A percentile compares a stretch with the other conserved stretches of the same genome.
Evolutionary conservation across 2,888 invertebrate species (phyloP).

Genomic region (Emesis russula): DNA sequence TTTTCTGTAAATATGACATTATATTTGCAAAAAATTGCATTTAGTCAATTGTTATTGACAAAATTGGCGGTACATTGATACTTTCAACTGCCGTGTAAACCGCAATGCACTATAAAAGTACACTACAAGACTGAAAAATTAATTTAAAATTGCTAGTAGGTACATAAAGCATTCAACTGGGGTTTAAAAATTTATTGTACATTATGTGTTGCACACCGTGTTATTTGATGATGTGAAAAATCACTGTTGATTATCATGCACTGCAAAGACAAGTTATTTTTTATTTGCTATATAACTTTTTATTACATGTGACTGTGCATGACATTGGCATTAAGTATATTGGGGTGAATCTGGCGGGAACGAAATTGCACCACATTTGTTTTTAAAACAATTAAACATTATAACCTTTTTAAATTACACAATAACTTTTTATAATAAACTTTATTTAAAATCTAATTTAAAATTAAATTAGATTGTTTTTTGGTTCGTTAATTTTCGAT

Average conservation of each 20-base stretch:
- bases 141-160: conserved; percentile 13
- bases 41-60: conserved; percentile 49
- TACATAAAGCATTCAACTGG: conserved; percentile 18
- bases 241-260: conserved; percentile 21
- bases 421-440: background rate
- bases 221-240: conserved; percentile 21
- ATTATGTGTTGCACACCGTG: conserved; percentile 50
- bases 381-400: background rate
- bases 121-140: conserved; percentile 74
- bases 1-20: conserved; percentile 36
- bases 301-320: conserved; percentile 86
- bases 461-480: background rate
- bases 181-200: conserved; percentile 25
- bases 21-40: conserved; percentile 19
- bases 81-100: conserved; percentile 93
- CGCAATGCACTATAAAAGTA: conserved; percentile 94
- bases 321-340: conserved; percentile 89
- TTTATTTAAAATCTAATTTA: background rate
- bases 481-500: conserved; percentile 36
- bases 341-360: conserved; percentile 20
- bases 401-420: background rate
- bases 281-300: background rate
- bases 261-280: background rate
- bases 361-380: conserved; percentile 13
- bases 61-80: conserved; percentile 64